Percentiles rank a stretch among this genome's conserved stretches.
Conservation (phyloP, 1,140 invertebrate genomes). For the Pseudobourletiella spinata region DNA sequence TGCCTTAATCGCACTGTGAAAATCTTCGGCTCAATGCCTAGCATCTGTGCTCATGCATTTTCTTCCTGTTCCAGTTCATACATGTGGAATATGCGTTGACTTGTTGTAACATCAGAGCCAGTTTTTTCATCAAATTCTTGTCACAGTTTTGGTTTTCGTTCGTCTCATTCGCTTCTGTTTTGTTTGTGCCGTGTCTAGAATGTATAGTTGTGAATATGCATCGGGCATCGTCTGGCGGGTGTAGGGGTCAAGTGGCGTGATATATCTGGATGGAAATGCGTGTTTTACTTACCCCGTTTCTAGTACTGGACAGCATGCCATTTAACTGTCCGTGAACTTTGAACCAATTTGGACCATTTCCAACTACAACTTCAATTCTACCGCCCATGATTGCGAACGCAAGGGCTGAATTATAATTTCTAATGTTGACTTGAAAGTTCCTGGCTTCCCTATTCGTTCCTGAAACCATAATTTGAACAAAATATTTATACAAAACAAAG, state of each 20-base stretch:
- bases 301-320: no score
- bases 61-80: slow-evolving; percentile 31
- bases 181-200: slow-evolving; percentile 12
- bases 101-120: not conserved
- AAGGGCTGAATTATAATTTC: slow-evolving; percentile 36
- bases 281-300: no score
- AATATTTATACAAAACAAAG: no score
- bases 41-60: slow-evolving; percentile 3
- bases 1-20: slow-evolving; percentile 19
- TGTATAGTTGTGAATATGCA: slow-evolving; percentile 37
- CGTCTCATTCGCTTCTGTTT: slow-evolving; percentile 2
- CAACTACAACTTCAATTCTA: not conserved
- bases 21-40: not conserved
- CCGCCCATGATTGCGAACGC: slow-evolving; percentile 37
- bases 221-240: slow-evolving; percentile 5
- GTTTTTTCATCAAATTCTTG: not conserved
- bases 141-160: slow-evolving; percentile 5
- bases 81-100: slow-evolving; percentile 30
- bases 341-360: slow-evolving; percentile 32
- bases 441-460: not conserved
- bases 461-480: not conserved
- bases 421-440: slow-evolving; percentile 36
- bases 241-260: slow-evolving; percentile 26
- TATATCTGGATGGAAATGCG: no score
- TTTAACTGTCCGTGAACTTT: slow-evolving; percentile 39